A percentile compares a stretch with the other conserved stretches of the same genome.
Conservation (phyloP, 2,797 vertebrate genomes). For the Clarias fuscus region DNA sequence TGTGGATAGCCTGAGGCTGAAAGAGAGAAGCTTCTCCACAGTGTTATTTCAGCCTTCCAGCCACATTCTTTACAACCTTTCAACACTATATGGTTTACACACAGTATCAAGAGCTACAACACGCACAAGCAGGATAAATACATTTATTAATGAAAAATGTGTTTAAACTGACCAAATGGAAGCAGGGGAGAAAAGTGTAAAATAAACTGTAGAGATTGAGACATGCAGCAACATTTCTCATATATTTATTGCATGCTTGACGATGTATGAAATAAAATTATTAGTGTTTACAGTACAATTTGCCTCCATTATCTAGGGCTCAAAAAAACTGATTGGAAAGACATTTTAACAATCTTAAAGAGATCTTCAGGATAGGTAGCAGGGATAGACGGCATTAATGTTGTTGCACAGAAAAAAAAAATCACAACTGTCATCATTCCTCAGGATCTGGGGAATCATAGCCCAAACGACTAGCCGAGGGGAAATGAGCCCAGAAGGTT, state of each 20-base stretch:
- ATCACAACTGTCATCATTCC: slow-evolving; percentile 49
- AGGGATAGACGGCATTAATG: background rate
- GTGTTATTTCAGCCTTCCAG: background rate
- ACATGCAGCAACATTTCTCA: background rate
- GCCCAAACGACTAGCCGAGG: slow-evolving; percentile 66
- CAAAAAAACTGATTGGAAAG: background rate
- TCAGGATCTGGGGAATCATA: slow-evolving; percentile 64
- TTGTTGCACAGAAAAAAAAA: background rate
- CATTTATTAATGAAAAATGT: background rate
- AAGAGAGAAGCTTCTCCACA: background rate
- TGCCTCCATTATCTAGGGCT: background rate
- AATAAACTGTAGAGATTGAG: background rate
- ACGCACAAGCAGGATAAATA: background rate
- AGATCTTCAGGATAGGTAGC: background rate
- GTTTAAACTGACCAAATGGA: background rate
- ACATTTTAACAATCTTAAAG: background rate
- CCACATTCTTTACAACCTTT: background rate
- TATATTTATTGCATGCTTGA: slow-evolving; percentile 10
- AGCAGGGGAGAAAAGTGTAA: background rate
- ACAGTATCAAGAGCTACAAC: background rate
- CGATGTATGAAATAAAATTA: too few species aligned
- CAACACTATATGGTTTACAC: too few species aligned
- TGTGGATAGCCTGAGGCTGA: background rate
- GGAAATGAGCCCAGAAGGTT: slow-evolving; percentile 74
- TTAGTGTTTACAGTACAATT: background rate